These are phyloP conservation scores for Desmophyllum pertusum DNA, from an alignment of 92 coral and sea anemone species.

Conservation along the genomic window DNA sequence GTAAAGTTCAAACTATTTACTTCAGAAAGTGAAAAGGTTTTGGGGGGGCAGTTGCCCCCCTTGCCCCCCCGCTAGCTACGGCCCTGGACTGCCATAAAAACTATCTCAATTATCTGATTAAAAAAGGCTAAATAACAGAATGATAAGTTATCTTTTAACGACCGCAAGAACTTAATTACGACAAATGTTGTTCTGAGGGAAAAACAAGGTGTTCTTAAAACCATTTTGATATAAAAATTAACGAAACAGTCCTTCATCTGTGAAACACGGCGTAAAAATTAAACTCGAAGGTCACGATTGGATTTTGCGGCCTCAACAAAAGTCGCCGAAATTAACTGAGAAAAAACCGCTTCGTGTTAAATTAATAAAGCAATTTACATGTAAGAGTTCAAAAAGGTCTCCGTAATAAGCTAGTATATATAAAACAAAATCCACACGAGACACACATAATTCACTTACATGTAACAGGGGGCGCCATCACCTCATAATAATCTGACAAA, in stretches of 20 bases:
- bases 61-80: no score
- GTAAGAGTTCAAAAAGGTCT: conserved; percentile 7
- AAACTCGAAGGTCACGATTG: neutral
- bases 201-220: conserved; percentile 24
- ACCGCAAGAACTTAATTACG: conserved; percentile 40
- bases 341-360: neutral
- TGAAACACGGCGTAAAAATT: neutral
- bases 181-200: conserved; percentile 3
- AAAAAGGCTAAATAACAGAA: conserved; percentile 1
- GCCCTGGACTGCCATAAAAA: no score
- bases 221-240: neutral
- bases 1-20: no score
- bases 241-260: neutral
- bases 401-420: neutral
- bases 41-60: no score
- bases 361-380: neutral
- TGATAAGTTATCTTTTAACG: conserved; percentile 24
- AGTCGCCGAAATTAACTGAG: neutral
- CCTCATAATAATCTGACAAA: neutral
- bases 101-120: conserved; percentile 40
- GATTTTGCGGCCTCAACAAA: neutral
- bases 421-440: conserved; percentile 10
- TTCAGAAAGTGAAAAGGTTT: no score
- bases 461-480: neutral
- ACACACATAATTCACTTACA: neutral